Base-by-base conservation (phyloP, 2,888 invertebrate genomes). In the Agrochola macilenta region DNA sequence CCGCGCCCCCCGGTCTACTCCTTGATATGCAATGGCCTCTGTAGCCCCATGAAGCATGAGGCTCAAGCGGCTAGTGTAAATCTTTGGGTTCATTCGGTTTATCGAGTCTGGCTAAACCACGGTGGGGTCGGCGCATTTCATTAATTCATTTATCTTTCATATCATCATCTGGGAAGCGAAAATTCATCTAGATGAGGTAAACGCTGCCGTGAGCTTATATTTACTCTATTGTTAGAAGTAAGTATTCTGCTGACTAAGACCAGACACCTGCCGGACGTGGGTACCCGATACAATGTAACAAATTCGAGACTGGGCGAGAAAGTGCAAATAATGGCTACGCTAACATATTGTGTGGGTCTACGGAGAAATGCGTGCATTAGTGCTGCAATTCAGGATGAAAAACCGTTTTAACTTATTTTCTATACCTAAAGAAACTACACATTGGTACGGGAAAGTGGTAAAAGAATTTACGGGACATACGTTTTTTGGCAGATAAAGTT, bases 91-190 rank as follows among this genome's bases (percentile, higher is more conserved):
- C 49, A 49, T 17, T 17, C 5, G 17, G 17, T 49, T 49, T 17
- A 49, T 49, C 49, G 5, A 49, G 5, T 49, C 49, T 17, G 49
- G 17, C 17, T 49, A 49, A 49, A 49, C 49, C 49, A 49, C 49
- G 49, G 17, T 49, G 49, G 17, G 49, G 17, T 49, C 5, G 5
- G 49, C 17, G 49, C 5, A 5, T 49, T 49, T 49, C 5, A 49
- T 49, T 49, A 0, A 49, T 17, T 49, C 0, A 49, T 35, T 35
- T 35, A 35, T 17, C n/a, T n/a, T n/a, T n/a, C n/a, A n/a, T n/a
- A n/a, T n/a, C n/a, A n/a, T n/a, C n/a, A 78, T 81, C 78, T 88
- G 70, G 73, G 82, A 84, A 77, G 84, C 82, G 78, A 88, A 80
- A 79, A 79, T 82, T 84, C 69, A 80, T 75, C 76, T 69, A 72